Conservation (phyloP, 1,140 invertebrate genomes). For the Glossosoma conforme region DNA sequence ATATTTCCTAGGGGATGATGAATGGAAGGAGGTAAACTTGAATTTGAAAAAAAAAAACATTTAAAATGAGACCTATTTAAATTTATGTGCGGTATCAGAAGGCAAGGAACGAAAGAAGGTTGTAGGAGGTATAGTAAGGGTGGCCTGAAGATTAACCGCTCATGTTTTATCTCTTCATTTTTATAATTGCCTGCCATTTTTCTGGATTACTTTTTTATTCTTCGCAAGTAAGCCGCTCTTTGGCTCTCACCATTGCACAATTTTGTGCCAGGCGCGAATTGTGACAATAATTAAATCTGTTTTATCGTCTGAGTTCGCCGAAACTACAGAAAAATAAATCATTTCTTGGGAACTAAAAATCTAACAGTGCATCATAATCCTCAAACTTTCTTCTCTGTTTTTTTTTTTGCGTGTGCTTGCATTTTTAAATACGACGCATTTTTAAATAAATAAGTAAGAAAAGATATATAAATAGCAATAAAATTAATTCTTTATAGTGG, state of each 20-base stretch:
- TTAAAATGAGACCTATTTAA: conserved; percentile 31
- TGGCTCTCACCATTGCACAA: conserved; percentile 14
- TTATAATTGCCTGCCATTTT: conserved; percentile 33
- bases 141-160: conserved; percentile 29
- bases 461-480: too few species aligned
- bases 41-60: conserved; percentile 24
- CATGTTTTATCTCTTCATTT: conserved; percentile 33
- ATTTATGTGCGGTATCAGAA: conserved; percentile 22
- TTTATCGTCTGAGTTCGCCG: too few species aligned
- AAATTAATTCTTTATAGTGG: too few species aligned
- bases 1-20: conserved; percentile 31
- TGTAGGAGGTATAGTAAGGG: conserved; percentile 3
- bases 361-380: too few species aligned
- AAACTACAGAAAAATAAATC: too few species aligned
- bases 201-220: conserved; percentile 29
- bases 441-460: too few species aligned
- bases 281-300: too few species aligned
- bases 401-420: too few species aligned
- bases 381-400: too few species aligned
- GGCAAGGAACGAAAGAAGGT: conserved; percentile 7
- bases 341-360: too few species aligned
- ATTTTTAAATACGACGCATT: too few species aligned
- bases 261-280: too few species aligned
- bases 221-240: conserved; percentile 15
- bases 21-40: conserved; percentile 29